Evolutionary conservation across 2,888 invertebrate species (phyloP).

Genomic region (Amphiduros pacificus): DNA sequence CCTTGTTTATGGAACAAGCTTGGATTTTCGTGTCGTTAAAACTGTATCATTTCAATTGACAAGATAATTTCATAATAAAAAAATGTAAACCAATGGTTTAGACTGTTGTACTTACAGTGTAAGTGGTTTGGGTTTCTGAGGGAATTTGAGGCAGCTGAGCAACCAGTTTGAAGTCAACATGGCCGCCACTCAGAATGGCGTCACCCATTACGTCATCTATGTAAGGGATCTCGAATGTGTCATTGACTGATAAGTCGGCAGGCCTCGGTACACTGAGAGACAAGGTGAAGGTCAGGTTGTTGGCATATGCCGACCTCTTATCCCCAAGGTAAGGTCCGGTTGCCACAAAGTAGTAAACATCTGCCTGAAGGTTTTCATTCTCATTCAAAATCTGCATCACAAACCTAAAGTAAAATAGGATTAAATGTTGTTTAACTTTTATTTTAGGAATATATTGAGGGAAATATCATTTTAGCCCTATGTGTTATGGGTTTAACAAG

Average conservation of each 20-base stretch:
- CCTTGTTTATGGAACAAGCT: no score
- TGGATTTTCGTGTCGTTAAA: no score
- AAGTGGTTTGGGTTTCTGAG: neutral
- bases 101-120: constrained; percentile 12
- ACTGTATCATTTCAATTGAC: no score
- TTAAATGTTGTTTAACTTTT: no score
- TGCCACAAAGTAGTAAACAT: constrained; percentile 31
- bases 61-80: no score
- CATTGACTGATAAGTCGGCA: neutral
- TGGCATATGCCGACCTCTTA: constrained; percentile 35
- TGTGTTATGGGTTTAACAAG: no score
- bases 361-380: constrained; percentile 9
- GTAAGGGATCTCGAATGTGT: neutral
- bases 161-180: constrained; percentile 24
- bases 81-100: constrained; percentile 3
- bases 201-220: constrained; percentile 26
- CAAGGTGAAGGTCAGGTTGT: constrained; percentile 27
- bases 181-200: constrained; percentile 28
- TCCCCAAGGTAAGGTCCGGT: constrained; percentile 34
- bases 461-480: no score
- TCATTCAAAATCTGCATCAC: constrained; percentile 32
- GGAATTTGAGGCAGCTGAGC: constrained; percentile 22
- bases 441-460: no score
- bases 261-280: constrained; percentile 10
- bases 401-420: constrained; percentile 25